A percentile compares a stretch with the other conserved stretches of the same genome.
Evolutionary conservation across 2,113 vertebrate species (phyloP).

Genomic region (Mixornis gularis): DNA sequence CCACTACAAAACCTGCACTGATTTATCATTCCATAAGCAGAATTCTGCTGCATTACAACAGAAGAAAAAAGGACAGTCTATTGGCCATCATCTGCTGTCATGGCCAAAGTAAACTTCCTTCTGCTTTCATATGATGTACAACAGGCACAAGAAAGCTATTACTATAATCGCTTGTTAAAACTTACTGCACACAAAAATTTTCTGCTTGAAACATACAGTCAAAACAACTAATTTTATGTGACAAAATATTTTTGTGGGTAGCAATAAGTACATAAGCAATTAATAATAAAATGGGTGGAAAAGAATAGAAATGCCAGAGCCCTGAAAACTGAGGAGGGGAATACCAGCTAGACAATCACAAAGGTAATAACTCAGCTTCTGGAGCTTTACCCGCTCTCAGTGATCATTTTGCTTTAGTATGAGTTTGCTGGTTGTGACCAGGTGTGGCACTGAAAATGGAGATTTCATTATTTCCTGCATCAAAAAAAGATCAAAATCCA

Average conservation of each 20-base stretch:
- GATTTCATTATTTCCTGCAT: neutral
- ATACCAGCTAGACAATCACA: neutral
- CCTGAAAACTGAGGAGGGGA: neutral
- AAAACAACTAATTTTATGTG: neutral
- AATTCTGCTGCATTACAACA: neutral
- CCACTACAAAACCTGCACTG: neutral
- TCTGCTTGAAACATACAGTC: neutral
- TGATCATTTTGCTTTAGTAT: neutral
- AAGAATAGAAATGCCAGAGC: neutral
- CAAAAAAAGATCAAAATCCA: neutral
- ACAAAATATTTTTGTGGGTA: neutral
- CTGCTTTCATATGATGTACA: neutral
- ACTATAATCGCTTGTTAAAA: neutral
- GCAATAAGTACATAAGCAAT: neutral
- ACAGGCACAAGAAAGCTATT: neutral
- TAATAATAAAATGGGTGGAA: neutral
- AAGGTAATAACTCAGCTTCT: neutral
- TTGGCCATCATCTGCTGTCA: neutral
- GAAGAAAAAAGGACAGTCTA: neutral
- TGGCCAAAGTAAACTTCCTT: neutral
- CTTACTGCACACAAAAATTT: neutral
- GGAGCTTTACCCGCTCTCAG: neutral
- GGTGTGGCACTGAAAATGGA: slow-evolving; percentile 4
- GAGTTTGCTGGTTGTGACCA: neutral
- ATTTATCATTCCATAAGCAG: neutral